Evolutionary conservation across 1,140 invertebrate species (phyloP).

Genomic region (Sarcophaga peregrina): DNA sequence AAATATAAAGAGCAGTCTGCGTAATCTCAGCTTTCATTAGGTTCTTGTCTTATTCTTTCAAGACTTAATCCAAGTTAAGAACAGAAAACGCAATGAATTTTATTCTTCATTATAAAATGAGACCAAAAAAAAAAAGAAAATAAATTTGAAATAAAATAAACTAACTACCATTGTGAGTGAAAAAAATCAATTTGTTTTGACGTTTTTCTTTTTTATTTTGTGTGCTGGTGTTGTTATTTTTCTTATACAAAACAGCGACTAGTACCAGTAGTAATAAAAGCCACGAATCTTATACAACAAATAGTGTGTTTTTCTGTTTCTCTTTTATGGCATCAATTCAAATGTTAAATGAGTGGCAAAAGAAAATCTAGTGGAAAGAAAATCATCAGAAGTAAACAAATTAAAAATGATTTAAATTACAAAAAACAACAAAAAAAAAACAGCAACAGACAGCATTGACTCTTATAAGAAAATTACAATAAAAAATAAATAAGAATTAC

Average conservation of each 20-base stretch:
- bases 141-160: not conserved
- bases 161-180: not conserved
- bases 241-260: not conserved
- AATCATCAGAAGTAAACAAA: conserved; percentile 33
- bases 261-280: no score
- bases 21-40: no score
- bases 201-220: conserved; percentile 20
- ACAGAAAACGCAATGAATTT: not conserved
- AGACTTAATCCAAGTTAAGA: no score
- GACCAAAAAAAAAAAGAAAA: not conserved
- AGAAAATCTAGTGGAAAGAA: conserved; percentile 37
- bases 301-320: no score
- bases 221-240: conserved; percentile 8
- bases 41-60: no score
- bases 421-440: not conserved
- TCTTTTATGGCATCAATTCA: conserved; percentile 11
- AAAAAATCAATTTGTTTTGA: conserved; percentile 40
- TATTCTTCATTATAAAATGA: not conserved
- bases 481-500: conserved; percentile 17
- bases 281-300: no score
- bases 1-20: no score
- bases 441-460: not conserved
- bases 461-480: not conserved
- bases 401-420: conserved; percentile 21
- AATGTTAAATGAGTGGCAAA: conserved; percentile 35